A percentile compares a stretch with the other conserved stretches of the same genome.
Evolutionary conservation across 1,140 invertebrate species (phyloP).

Genomic region (Dendrolimus kikuchii): DNA sequence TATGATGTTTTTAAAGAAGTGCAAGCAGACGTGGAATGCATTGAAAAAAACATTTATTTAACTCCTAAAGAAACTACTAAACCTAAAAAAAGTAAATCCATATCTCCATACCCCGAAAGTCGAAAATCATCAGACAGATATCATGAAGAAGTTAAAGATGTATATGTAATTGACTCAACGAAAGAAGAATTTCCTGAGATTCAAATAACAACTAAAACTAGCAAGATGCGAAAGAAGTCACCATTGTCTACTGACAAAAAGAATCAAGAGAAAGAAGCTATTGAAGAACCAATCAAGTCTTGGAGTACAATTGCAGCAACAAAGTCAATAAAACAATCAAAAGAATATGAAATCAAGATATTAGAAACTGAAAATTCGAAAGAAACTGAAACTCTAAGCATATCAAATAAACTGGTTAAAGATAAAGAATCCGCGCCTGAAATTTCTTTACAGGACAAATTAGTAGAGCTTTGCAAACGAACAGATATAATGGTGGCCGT

Average conservation of each 20-base stretch:
- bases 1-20: conserved; percentile 6
- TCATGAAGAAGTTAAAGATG: conserved; percentile 47
- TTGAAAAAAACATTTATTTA: conserved; percentile 4
- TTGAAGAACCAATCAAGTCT: conserved; percentile 28
- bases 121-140: conserved; percentile 29
- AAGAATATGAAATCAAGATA: conserved; percentile 4
- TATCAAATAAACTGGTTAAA: conserved; percentile 14
- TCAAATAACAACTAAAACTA: conserved; percentile 49
- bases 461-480: conserved; percentile 58
- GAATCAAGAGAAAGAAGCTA: conserved; percentile 22
- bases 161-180: conserved; percentile 55
- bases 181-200: conserved; percentile 62
- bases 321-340: conserved; percentile 18
- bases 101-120: conserved; percentile 34
- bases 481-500: conserved; percentile 66
- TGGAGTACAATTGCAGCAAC: conserved; percentile 38
- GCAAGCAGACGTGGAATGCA: conserved; percentile 8
- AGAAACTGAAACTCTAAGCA: conserved; percentile 3
- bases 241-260: conserved; percentile 32
- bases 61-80: conserved; percentile 35
- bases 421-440: conserved; percentile 10
- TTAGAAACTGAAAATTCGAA: conserved; percentile 2
- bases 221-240: conserved; percentile 46
- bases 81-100: conserved; percentile 43
- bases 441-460: conserved; percentile 53